These are phyloP conservation scores for Paramisgurnus dabryanus DNA, from an alignment of 2,113 vertebrate species.

Conservation along the genomic window DNA sequence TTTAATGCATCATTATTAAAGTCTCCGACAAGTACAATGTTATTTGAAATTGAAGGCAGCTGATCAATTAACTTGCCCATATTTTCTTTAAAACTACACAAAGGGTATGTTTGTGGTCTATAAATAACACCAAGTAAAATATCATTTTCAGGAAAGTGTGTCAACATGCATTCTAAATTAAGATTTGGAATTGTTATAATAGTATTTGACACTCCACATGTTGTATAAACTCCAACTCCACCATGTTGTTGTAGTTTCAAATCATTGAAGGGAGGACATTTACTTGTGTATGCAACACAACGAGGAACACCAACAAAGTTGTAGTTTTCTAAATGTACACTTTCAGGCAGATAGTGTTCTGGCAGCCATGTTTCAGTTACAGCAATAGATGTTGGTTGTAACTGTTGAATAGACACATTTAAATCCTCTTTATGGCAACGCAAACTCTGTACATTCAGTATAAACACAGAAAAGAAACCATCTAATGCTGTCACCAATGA, in stretches of 20 bases:
- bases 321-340: neutral
- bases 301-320: neutral
- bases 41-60: neutral
- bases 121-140: neutral
- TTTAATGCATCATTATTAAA: neutral
- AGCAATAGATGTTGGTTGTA: neutral
- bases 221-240: too few relatives aligned
- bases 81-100: too few relatives aligned
- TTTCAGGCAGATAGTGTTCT: neutral
- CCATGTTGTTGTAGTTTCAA: too few relatives aligned
- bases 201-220: too few relatives aligned
- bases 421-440: too few relatives aligned
- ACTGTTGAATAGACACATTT: neutral
- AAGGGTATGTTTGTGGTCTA: too few relatives aligned
- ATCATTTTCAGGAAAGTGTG: neutral
- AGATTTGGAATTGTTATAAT: neutral
- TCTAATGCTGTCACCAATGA: neutral
- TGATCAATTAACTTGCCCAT: neutral
- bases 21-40: neutral
- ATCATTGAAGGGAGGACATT: too few relatives aligned
- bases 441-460: too few relatives aligned
- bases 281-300: too few relatives aligned
- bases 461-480: neutral
- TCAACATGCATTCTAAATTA: neutral
- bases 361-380: neutral